Evolutionary conservation across 2,888 invertebrate genomes (phyloP).

Genomic region (Neuroscelio doddi): DNA sequence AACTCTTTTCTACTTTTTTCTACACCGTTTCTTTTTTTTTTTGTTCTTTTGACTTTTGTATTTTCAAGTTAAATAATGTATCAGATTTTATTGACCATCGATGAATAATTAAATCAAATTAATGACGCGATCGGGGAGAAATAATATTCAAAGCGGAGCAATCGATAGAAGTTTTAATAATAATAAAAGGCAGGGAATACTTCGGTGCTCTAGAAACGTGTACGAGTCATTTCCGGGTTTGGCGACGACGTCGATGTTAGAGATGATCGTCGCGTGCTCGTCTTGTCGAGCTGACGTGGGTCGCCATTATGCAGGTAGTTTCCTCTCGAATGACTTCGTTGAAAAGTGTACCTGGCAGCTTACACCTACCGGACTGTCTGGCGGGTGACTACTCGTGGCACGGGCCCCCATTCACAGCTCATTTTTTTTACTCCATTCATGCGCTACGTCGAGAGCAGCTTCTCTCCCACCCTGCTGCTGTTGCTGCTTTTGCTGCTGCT

Average conservation of each 20-base stretch:
- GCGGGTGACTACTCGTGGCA: slow-evolving; percentile 52
- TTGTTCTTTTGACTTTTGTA: too few relatives aligned
- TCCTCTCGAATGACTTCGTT: slow-evolving; percentile 56
- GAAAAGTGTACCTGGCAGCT: slow-evolving; percentile 53
- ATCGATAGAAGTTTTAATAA: too few relatives aligned
- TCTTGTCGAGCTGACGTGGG: slow-evolving; percentile 35
- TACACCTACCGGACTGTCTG: slow-evolving; percentile 45
- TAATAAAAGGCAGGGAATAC: too few relatives aligned
- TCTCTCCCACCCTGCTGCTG: background rate
- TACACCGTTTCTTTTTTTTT: slow-evolving; percentile 10
- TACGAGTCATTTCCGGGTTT: slow-evolving; percentile 33
- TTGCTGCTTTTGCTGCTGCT: background rate
- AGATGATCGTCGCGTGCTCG: slow-evolving; percentile 5
- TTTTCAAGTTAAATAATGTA: too few relatives aligned
- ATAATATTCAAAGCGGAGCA: too few relatives aligned
- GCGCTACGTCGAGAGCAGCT: slow-evolving; percentile 11
- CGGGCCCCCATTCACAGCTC: slow-evolving; percentile 52
- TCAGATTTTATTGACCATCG: too few relatives aligned
- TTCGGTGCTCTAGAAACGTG: background rate
- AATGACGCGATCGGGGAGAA: too few relatives aligned
- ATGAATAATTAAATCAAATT: too few relatives aligned
- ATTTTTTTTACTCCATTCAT: slow-evolving; percentile 53
- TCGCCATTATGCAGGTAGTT: slow-evolving; percentile 57
- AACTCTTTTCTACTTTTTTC: too few relatives aligned
- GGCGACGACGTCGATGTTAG: slow-evolving; percentile 11